These are phyloP conservation scores for Synergus japonicus DNA, from an alignment of 2,888 invertebrate genomes.

Conservation along the genomic window DNA sequence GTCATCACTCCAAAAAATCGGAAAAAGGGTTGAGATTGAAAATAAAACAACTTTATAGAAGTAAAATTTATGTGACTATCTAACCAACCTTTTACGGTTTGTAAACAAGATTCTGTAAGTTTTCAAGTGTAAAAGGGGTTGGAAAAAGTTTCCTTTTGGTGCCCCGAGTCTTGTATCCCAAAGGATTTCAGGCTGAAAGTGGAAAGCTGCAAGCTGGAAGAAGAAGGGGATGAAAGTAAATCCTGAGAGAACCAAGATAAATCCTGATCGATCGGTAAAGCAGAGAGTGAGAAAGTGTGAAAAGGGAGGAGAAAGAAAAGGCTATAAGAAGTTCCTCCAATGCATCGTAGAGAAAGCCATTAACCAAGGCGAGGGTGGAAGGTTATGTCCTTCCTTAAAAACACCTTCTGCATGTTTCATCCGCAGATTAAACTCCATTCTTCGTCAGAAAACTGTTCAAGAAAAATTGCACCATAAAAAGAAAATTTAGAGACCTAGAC, in stretches of 20 bases:
- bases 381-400: conserved; percentile 54
- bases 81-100: background rate
- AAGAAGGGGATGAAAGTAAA: conserved; percentile 53
- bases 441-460: background rate
- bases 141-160: conserved; percentile 31
- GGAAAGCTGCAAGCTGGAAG: conserved; percentile 47
- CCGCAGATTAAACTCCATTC: conserved; percentile 28
- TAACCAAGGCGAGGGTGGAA: conserved; percentile 58
- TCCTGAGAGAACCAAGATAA: conserved; percentile 54
- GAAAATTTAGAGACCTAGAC: background rate
- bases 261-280: conserved; percentile 54
- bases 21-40: background rate
- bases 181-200: conserved; percentile 51
- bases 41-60: background rate
- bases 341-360: conserved; percentile 63
- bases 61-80: background rate
- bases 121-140: background rate
- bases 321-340: conserved; percentile 60
- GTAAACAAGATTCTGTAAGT: background rate
- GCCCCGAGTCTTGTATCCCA: conserved; percentile 19
- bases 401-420: conserved; percentile 63
- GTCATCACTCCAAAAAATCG: no score
- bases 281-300: conserved; percentile 11
- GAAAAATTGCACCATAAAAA: background rate
- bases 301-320: conserved; percentile 46